Base-by-base conservation (phyloP, 2,888 invertebrate genomes). In the Aleiodes leptofemur region DNA sequence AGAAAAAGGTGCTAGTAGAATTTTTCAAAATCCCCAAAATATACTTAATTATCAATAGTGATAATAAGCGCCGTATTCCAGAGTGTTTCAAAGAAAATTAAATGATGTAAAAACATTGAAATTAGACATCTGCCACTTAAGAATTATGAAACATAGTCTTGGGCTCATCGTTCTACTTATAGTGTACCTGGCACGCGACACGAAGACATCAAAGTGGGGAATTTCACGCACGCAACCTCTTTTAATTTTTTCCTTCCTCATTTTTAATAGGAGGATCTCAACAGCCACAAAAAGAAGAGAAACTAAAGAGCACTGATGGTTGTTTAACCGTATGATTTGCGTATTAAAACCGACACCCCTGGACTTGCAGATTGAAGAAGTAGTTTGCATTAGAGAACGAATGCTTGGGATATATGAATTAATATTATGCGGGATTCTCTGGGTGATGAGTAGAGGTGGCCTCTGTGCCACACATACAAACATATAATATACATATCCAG, bases 381-480 rank as follows among this genome's bases (percentile, higher is more conserved):
- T 38, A 64, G 9, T 59, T 59, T 16, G 55, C 16, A 55, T 14
- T 55, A 55, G 55, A 55, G 14, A 55, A 55, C 55, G 23, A 16
- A 55, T 14, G 8, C 38, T 38, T 51, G 38, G 43, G 14, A 55
- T 55, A 48, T 14, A 57, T 64, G n/a, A 75, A 71, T 85, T 87
- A 87, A 87, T 87, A 81, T 84, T 86, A 88, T 88, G 87, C 87
- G 83, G 84, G 85, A 86, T 86, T 86, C 83, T 82, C 83, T 82
- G 68, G 74, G 74, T 72, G 72, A 59, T 13, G 69, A 71, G 73
- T 81, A 23, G 1, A 23, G 23, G 23, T 23, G 79, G 80, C 82
- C 74, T 77, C 69, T 50, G 70, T 78, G 79, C 75, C 51, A 71
- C 72, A 69, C 77, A 82, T 79, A 79, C 74, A 80, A 77, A 76